phyloP scores from a whole-genome alignment of 2,113 vertebrate genomes.

The Halichoerus grypus region DNA sequence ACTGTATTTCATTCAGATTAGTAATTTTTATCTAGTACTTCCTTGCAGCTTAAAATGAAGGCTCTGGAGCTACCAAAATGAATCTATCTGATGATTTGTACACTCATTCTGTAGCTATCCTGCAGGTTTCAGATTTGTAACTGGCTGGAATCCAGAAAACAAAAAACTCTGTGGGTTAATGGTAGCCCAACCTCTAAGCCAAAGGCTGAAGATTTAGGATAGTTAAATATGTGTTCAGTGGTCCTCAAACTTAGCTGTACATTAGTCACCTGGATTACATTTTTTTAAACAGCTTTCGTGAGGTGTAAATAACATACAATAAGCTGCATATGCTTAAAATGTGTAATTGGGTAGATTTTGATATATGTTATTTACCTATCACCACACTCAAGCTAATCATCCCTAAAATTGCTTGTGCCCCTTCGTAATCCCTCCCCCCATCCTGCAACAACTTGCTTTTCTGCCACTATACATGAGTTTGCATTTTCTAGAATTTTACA shows the following conservation, averaged over 20 bases:
- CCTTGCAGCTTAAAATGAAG: conserved; percentile 45
- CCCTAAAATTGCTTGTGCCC: background rate
- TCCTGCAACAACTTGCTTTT: background rate
- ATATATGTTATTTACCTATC: background rate
- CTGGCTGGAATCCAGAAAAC: conserved; percentile 13
- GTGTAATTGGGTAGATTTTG: background rate
- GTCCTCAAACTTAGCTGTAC: background rate
- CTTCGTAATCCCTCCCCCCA: background rate
- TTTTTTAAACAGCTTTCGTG: conserved; percentile 5
- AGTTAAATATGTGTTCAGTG: background rate
- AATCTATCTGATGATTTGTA: conserved; percentile 5
- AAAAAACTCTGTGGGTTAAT: background rate
- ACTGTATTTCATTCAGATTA: conserved; percentile 60
- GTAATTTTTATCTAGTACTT: conserved; percentile 64
- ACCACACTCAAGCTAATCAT: background rate
- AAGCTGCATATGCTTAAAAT: background rate
- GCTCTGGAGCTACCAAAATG: conserved; percentile 25
- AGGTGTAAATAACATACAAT: background rate
- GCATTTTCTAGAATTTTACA: conserved; percentile 30
- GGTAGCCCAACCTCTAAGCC: background rate
- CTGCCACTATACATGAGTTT: background rate
- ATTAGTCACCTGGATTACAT: background rate
- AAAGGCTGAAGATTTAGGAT: background rate
- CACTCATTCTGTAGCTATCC: background rate
- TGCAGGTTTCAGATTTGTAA: background rate